phyloP scores from a whole-genome alignment of 2,113 vertebrate species.

The zebrafish (Danio rerio) region GRCz12tu NC_133187.1:21668001-21668500 shows the following conservation, averaged over 20 bases:
- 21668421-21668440: conserved; percentile 36
- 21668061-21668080: too few relatives aligned
- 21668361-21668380: conserved; percentile 39
- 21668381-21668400: conserved; percentile 34
- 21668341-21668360: conserved; percentile 21
- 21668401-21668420: conserved; percentile 30
- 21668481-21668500: background rate
- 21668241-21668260: background rate
- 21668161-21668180: background rate
- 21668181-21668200: too few relatives aligned
- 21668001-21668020: too few relatives aligned
- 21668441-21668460: conserved; percentile 30
- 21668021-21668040: too few relatives aligned
- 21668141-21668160: background rate
- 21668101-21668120: too few relatives aligned
- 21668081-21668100: too few relatives aligned
- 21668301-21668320: background rate
- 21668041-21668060: too few relatives aligned
- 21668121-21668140: background rate
- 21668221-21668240: background rate
- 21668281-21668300: conserved; percentile 1
- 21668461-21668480: conserved; percentile 16
- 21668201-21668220: background rate
- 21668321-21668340: background rate
- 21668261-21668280: background rate